Evolutionary conservation across 2,797 vertebrate genomes (phyloP).

Genomic region (Margarornis squamiger): DNA sequence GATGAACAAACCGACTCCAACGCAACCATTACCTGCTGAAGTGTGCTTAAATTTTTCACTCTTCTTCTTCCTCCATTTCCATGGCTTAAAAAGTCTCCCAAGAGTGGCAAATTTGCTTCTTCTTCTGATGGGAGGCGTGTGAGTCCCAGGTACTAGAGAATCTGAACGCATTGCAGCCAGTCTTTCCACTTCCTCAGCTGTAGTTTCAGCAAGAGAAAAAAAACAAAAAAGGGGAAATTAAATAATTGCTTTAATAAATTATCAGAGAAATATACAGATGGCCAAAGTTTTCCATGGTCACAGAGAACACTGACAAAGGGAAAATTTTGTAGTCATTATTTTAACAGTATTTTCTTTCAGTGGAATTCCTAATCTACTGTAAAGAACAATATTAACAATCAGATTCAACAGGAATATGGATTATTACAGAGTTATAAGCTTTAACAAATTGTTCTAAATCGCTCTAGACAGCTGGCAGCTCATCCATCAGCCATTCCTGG

Average conservation of each 20-base stretch:
- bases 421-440: neutral
- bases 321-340: neutral
- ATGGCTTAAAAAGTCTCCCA: constrained; percentile 95
- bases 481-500: neutral
- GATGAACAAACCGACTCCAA: neutral
- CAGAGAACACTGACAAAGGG: neutral
- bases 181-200: constrained; percentile 96
- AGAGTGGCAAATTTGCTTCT: constrained; percentile 95
- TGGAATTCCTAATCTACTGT: neutral
- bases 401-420: neutral
- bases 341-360: neutral
- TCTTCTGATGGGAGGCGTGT: constrained; percentile 91
- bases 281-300: constrained; percentile 43
- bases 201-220: constrained; percentile 40
- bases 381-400: neutral
- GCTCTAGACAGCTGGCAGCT: neutral
- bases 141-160: constrained; percentile 89
- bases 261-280: constrained; percentile 34
- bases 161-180: constrained; percentile 95
- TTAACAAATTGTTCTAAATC: neutral
- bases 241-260: constrained; percentile 72
- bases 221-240: neutral
- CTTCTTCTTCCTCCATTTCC: constrained; percentile 99
- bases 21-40: constrained; percentile 82
- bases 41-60: constrained; percentile 98